Evolutionary conservation across 2,113 vertebrate genomes (phyloP).

Genomic region (Todiramphus chloris): DNA sequence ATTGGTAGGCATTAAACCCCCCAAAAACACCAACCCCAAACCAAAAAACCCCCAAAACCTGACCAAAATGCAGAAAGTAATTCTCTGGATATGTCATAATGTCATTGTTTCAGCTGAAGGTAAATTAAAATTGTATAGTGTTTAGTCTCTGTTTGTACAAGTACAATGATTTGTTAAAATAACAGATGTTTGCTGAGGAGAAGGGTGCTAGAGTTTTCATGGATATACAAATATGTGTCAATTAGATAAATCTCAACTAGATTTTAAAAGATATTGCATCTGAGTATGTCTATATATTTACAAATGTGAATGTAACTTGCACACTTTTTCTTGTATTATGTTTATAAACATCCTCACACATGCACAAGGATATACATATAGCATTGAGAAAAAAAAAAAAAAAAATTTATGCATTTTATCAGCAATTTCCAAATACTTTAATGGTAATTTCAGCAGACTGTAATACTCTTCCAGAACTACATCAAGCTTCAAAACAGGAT

Average conservation of each 20-base stretch:
- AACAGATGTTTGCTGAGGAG: background rate
- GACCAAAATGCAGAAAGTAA: conserved; percentile 42
- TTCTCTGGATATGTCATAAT: background rate
- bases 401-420: background rate
- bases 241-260: background rate
- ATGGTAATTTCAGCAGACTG: conserved; percentile 15
- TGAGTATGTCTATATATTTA: background rate
- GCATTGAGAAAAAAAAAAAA: background rate
- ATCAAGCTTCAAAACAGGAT: conserved; percentile 29
- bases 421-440: conserved; percentile 5
- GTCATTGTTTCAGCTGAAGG: conserved; percentile 1
- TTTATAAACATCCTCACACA: background rate
- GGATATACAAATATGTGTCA: background rate
- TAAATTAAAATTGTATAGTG: background rate
- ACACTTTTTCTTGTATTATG: background rate
- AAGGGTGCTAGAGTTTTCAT: background rate
- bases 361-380: background rate
- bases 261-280: background rate
- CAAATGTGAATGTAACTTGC: background rate
- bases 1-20: conserved; percentile 71
- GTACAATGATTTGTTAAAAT: background rate
- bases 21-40: background rate
- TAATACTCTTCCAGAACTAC: conserved; percentile 18
- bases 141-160: background rate
- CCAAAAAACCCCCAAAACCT: background rate